These are phyloP conservation scores for Drosophila oshimai DNA, from an alignment of 1,140 invertebrate species.

Conservation along the genomic window DNA sequence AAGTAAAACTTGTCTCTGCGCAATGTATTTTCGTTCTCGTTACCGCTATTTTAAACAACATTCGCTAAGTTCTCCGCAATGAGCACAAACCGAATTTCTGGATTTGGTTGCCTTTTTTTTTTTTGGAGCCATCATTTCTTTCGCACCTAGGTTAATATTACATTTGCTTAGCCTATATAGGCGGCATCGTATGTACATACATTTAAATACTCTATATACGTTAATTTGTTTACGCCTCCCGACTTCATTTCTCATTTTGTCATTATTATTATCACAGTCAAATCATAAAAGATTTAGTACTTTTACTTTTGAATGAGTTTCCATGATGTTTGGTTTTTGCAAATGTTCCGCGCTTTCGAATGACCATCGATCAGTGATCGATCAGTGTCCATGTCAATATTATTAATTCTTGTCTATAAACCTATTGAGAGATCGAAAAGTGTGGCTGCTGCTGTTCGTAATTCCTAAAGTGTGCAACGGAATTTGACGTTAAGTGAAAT, in stretches of 20 bases:
- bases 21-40: conserved; percentile 30
- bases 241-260: conserved; percentile 62
- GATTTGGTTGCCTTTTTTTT: conserved; percentile 23
- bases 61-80: conserved; percentile 41
- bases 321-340: conserved; percentile 65
- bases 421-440: conserved; percentile 49
- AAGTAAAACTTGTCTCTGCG: conserved; percentile 62
- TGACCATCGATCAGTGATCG: conserved; percentile 28
- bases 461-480: conserved; percentile 30
- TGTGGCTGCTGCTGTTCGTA: conserved; percentile 20
- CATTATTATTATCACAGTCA: conserved; percentile 82
- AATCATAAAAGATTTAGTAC: conserved; percentile 82
- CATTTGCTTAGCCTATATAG: conserved; percentile 40
- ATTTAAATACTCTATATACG: conserved; percentile 77
- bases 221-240: conserved; percentile 57
- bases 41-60: conserved; percentile 46
- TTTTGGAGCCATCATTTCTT: conserved; percentile 32
- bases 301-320: conserved; percentile 82
- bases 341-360: conserved; percentile 60
- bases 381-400: conserved; percentile 7
- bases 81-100: conserved; percentile 25
- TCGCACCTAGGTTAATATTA: conserved; percentile 70
- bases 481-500: conserved; percentile 26
- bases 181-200: conserved; percentile 54
- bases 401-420: conserved; percentile 21